Evolutionary conservation across 2,797 vertebrate genomes (phyloP).

Genomic region (Thalassophryne amazonica): DNA sequence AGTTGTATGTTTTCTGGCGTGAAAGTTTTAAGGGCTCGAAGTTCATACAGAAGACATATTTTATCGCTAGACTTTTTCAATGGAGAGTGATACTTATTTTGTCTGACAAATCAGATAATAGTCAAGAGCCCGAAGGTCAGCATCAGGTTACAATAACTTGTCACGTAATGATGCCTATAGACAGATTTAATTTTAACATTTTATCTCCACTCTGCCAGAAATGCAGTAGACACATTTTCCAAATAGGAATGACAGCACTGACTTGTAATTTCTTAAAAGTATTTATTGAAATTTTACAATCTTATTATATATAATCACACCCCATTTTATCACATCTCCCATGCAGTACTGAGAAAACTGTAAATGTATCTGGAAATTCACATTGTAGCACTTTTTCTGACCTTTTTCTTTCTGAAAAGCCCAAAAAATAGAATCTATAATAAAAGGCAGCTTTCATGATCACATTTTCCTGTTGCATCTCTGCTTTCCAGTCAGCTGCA

Average conservation of each 20-base stretch:
- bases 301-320: slow-evolving; percentile 75
- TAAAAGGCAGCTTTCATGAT: slow-evolving; percentile 67
- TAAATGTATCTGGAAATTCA: slow-evolving; percentile 73
- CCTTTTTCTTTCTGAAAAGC: slow-evolving; percentile 63
- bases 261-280: slow-evolving; percentile 77
- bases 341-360: slow-evolving; percentile 73
- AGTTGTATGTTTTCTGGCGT: too few relatives aligned
- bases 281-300: slow-evolving; percentile 87
- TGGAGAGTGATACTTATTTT: too few relatives aligned
- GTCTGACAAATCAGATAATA: too few relatives aligned
- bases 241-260: slow-evolving; percentile 34
- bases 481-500: neutral
- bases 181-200: too few relatives aligned
- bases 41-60: too few relatives aligned
- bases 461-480: too few relatives aligned
- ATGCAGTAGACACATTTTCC: neutral
- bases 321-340: slow-evolving; percentile 73
- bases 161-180: too few relatives aligned
- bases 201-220: neutral
- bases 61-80: too few relatives aligned
- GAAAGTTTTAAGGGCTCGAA: too few relatives aligned
- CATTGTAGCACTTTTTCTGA: slow-evolving; percentile 69
- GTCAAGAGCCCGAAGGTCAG: too few relatives aligned
- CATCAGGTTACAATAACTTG: too few relatives aligned
- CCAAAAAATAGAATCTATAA: slow-evolving; percentile 76